These are phyloP conservation scores for Glyptemys insculpta DNA, from an alignment of 2,797 vertebrate species.

Conservation along the genomic window DNA sequence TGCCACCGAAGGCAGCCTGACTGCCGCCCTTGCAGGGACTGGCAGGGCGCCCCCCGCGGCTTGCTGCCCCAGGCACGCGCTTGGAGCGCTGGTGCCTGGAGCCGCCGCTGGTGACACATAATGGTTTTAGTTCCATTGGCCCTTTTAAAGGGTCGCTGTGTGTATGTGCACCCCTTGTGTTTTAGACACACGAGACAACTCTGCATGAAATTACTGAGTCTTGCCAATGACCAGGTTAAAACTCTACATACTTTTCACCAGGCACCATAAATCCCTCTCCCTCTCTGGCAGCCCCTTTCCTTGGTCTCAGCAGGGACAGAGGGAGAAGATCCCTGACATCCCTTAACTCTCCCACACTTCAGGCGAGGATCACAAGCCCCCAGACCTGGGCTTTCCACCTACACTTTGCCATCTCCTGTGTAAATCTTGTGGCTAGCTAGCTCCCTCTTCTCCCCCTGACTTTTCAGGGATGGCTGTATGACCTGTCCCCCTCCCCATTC, in stretches of 20 bases:
- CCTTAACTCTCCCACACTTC: not conserved
- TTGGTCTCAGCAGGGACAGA: not conserved
- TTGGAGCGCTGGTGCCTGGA: too few relatives aligned
- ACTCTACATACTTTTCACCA: not conserved
- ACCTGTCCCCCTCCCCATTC: not conserved
- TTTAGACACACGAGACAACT: not conserved
- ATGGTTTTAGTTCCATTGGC: not conserved
- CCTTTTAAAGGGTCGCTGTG: not conserved
- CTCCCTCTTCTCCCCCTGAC: not conserved
- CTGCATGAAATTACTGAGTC: not conserved
- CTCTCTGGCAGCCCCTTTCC: not conserved
- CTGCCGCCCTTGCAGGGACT: too few relatives aligned
- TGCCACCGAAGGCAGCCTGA: too few relatives aligned
- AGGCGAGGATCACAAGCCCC: not conserved
- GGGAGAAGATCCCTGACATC: not conserved
- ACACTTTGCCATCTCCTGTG: not conserved
- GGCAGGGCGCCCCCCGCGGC: too few relatives aligned
- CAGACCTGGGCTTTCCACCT: not conserved
- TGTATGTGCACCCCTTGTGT: not conserved
- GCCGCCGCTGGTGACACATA: not conserved
- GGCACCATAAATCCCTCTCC: not conserved
- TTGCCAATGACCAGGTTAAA: not conserved
- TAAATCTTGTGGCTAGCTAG: not conserved
- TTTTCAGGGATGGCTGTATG: not conserved
- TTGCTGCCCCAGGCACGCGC: too few relatives aligned